These are phyloP conservation scores for Dendrocopos noguchii DNA, from an alignment of 2,113 vertebrate genomes.

Conservation along the genomic window DNA sequence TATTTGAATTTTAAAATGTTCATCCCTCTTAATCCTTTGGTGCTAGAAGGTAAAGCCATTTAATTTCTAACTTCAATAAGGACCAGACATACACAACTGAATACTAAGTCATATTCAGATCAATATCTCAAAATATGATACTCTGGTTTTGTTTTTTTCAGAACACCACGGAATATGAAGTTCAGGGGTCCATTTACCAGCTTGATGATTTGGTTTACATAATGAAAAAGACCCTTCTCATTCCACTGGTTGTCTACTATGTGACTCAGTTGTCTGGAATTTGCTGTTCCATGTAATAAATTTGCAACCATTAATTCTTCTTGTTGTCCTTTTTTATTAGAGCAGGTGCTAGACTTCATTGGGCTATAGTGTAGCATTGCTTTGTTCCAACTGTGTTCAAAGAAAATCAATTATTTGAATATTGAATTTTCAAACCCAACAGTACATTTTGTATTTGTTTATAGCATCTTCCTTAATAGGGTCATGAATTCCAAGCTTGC, in stretches of 20 bases:
- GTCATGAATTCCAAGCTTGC: background rate
- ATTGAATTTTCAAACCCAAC: background rate
- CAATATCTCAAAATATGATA: background rate
- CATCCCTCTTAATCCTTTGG: background rate
- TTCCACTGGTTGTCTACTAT: background rate
- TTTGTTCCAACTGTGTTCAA: background rate
- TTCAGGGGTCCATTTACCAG: background rate
- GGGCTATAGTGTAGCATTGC: background rate
- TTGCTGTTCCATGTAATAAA: slow-evolving; percentile 65
- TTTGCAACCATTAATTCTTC: slow-evolving; percentile 38
- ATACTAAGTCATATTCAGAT: background rate
- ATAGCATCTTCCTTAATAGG: background rate
- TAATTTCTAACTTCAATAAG: background rate
- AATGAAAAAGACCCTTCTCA: background rate
- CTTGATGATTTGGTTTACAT: background rate
- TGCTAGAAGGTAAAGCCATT: background rate
- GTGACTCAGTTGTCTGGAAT: slow-evolving; percentile 27
- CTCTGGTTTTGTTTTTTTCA: slow-evolving; percentile 60
- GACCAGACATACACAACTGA: background rate
- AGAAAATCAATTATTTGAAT: background rate
- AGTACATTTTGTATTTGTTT: background rate
- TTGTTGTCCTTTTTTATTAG: background rate
- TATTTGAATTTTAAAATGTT: background rate
- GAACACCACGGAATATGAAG: slow-evolving; percentile 50
- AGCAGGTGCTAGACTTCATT: background rate